Evolutionary conservation across 53 echinoderm and acorn worm species (phyloP), one percentile per base, ranked within the genome.

Genomic region (Henricia sp.): DNA sequence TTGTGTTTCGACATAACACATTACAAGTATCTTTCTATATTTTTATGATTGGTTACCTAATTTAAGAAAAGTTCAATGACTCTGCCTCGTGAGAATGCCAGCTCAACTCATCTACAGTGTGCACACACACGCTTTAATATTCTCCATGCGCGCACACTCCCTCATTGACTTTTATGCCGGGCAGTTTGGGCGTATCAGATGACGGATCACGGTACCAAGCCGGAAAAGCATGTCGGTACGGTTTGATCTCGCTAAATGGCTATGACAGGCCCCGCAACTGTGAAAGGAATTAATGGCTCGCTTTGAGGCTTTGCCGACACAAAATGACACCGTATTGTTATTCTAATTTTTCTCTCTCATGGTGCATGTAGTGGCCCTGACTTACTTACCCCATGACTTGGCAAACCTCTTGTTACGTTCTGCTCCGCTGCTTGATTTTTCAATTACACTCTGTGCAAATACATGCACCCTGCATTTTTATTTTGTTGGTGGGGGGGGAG

Each of bases 201-300:
- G 80, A 63, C 63, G 30, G 57, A 80, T 80, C 64, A 64, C 80
- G 48, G n/a, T 32, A n/a, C 56, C 5, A 38, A 62, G 28, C 64
- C 26, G 28, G 50, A 39, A 57, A 80, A 42, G 43, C 63, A 11
- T 34, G 80, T 62, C 64, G 80, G 64, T 44, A 44, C 62, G 48
- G 80, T 64, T 80, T 63, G 63, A 80, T 80, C 80, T 63, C 50
- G 19, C 44, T 80, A 80, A 80, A 80, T 80, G 80, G 63, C 41
- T 80, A 64, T 80, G 80, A 80, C 80, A 80, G 80, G 40, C 46
- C 80, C 42, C 19, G 21, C 59, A 58, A 76, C 76, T 76, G 76
- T 80, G 80, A 80, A 80, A 63, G 80, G 64, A 80, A 80, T 80
- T 64, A 80, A 80, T 63, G 62, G 80, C 48, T 17, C 14, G 34